Base-by-base conservation (phyloP, 2,888 invertebrate species). In the Trichopria drosophilae region DNA sequence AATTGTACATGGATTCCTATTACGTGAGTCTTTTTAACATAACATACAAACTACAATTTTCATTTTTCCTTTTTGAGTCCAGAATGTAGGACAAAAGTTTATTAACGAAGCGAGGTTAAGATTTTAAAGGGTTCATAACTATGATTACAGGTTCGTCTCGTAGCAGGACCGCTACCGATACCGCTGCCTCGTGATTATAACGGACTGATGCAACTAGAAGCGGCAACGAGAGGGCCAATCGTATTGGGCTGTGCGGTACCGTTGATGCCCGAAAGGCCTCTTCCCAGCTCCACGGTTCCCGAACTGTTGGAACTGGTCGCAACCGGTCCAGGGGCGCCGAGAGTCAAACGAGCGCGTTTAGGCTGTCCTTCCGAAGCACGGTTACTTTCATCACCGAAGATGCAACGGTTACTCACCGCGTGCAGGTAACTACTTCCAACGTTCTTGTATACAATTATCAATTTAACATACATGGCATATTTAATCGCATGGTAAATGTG, bases 161-260 rank as follows among this genome's bases (percentile, higher is more conserved):
- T 81, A 59, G 77, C 72, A 57, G 78, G 74, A 44, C 74, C 74
- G 45, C 57, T 75, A 44, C 75, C 75, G 36, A 66, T 75, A 29
- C 73, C 75, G 32, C 59, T 74, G 58, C 75, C 75, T 18, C 65
- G 68, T 12, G 74, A 75, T 53, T 74, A 74, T 49, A 70, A 71
- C 12, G 75, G 75, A 51, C 73, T 80, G 53, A 78, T 75, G 74
- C 73, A 75, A 55, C 45, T 75, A 46, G 73, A 74, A 57, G 69
- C 71, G 15, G 72, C 73, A 29, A 73, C 72, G 36, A 69, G 71
- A 19, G 74, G 74, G 24, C 70, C 74, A 35, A 80, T 81, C 43
- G 78, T 81, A 35, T 67, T 81, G 45, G 80, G 79, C 9, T 80
- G 80, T 56, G 76, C 80, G 28, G 72, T 80, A 53, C 74, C 74